Conservation (phyloP, 2,888 invertebrate species). For the Digitonthophagus gazella region DNA sequence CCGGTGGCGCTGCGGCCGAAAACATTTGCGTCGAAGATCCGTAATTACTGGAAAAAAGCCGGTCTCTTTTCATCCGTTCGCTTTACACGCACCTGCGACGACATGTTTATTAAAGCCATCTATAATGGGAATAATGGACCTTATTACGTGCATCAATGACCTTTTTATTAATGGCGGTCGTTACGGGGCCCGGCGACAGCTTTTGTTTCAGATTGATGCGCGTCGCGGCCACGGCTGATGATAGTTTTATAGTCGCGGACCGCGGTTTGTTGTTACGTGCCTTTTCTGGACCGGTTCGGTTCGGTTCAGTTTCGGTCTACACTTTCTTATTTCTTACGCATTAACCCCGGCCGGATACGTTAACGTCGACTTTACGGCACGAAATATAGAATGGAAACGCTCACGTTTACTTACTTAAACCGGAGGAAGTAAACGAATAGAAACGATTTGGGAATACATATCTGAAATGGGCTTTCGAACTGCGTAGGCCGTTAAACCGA, state of each 20-base stretch:
- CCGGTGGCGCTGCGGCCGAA: too few species aligned
- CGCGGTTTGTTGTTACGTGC: not conserved
- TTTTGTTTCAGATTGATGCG: slow-evolving; percentile 10
- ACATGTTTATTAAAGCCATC: slow-evolving; percentile 25
- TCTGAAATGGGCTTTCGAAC: not conserved
- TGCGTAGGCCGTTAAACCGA: not conserved
- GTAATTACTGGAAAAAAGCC: slow-evolving; percentile 16
- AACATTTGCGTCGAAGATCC: slow-evolving; percentile 18
- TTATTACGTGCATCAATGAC: slow-evolving; percentile 22
- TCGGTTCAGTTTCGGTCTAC: not conserved
- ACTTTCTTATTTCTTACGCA: not conserved
- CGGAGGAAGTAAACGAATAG: too few species aligned
- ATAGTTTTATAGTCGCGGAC: not conserved
- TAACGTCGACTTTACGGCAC: too few species aligned
- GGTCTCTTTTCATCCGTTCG: not conserved
- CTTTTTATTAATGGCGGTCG: slow-evolving; percentile 13
- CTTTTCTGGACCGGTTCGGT: not conserved
- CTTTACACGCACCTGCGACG: slow-evolving; percentile 15
- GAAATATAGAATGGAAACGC: too few species aligned
- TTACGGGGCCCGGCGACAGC: slow-evolving; percentile 7
- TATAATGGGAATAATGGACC: slow-evolving; percentile 23
- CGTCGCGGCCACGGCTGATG: not conserved
- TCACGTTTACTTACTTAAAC: too few species aligned
- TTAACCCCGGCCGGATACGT: not conserved
- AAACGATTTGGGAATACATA: too few species aligned